These are phyloP conservation scores for Florisuga fusca DNA, from an alignment of 2,797 vertebrate species.

Conservation along the genomic window DNA sequence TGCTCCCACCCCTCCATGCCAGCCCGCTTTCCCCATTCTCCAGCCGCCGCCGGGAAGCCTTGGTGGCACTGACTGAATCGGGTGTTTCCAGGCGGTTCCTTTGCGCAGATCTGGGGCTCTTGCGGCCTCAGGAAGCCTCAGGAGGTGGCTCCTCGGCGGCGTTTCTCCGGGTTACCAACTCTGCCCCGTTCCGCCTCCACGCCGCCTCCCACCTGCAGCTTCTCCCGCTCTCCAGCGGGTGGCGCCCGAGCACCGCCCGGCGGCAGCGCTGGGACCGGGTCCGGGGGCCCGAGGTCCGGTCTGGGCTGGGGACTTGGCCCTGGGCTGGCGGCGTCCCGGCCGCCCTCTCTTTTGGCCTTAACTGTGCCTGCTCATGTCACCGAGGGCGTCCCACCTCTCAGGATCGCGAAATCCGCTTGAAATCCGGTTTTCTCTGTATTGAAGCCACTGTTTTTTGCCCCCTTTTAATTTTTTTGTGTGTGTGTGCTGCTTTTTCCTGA, in stretches of 20 bases:
- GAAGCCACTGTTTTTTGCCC: background rate
- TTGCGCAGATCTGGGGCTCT: accelerated
- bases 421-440: background rate
- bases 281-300: no score
- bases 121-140: no score
- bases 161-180: background rate
- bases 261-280: background rate
- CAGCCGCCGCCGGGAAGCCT: background rate
- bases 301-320: no score
- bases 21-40: no score
- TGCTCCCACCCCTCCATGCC: accelerated
- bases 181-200: accelerated
- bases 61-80: accelerated
- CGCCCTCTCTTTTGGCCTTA: accelerated
- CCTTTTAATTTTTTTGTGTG: accelerated
- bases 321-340: background rate
- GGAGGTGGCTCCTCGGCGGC: background rate
- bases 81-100: background rate
- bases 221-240: background rate
- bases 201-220: background rate
- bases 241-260: background rate
- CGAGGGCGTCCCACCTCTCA: no score
- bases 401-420: accelerated
- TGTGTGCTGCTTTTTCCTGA: background rate
- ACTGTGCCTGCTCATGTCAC: accelerated